These are phyloP conservation scores for Cynocephalus volans DNA, from an alignment of 2,113 vertebrate species.

Conservation along the genomic window DNA sequence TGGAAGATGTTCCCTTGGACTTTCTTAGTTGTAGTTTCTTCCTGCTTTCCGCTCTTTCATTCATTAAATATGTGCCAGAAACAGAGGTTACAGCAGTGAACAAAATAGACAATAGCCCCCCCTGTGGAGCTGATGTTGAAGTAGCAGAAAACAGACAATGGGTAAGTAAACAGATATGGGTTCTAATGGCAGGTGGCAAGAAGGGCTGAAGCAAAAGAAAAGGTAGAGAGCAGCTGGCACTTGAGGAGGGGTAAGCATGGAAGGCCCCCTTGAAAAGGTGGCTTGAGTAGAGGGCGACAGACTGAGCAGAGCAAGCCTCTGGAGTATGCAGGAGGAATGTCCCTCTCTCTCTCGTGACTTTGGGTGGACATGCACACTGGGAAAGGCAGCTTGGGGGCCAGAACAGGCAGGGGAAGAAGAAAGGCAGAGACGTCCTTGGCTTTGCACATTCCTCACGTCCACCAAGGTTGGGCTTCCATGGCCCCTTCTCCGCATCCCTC, in stretches of 20 bases:
- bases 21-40: not conserved
- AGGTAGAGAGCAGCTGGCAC: not conserved
- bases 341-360: not conserved
- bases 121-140: not conserved
- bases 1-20: not conserved
- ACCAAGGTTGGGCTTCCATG: not conserved
- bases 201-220: not conserved
- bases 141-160: not conserved
- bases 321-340: not conserved
- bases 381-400: not conserved
- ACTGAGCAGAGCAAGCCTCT: not conserved
- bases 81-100: not conserved
- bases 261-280: not conserved
- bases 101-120: not conserved
- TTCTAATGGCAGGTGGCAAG: not conserved
- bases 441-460: rapidly evolving
- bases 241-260: not conserved
- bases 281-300: not conserved
- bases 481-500: not conserved
- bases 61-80: not conserved
- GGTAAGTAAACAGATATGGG: not conserved
- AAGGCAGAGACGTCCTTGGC: not conserved
- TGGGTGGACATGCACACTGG: not conserved
- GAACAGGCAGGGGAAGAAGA: not conserved
- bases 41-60: not conserved